Evolutionary conservation across 2,888 invertebrate species (phyloP), one percentile per base, ranked within the genome.

Genomic region (Junonia oenone): DNA sequence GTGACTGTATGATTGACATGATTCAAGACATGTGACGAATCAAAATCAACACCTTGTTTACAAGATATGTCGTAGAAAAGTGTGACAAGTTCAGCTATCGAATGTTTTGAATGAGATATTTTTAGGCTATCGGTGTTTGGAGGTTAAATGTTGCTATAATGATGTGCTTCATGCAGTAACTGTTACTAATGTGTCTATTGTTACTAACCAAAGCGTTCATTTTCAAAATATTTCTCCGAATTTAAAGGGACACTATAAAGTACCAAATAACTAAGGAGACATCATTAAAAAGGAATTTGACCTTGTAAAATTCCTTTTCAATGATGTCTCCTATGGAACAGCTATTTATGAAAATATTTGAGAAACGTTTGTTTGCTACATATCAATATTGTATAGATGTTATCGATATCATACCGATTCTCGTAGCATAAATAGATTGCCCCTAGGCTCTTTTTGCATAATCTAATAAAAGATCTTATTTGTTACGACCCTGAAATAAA

Each of bases 1-100:
- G 29, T 15, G 46, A 6, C 17, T 29, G 29, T 38, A 37, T 19
- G 53, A 31, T 53, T 47, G 45, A 31, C 31, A 40, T 33, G 33
- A 48, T 37, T 37, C 26, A 35, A 49, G 35, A 37, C 13, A 37
- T 19, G 29, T 38, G 11, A 37, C 19, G 29, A 52, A 43, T 43
- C 14, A 27, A 15, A 27, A 47, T 31, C 26, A 49, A 14, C 35
- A 37, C 37, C 13, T 22, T 43, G 15, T 40, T n/a, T 38, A 5
- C 14, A 33, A 43, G 43, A 43, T 43, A 43, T 43, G 26, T 26
- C 26, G 6, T 26, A n/a, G 2, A 26, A 13, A 43, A 13, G 43
- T 19, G 43, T 43, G 43, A 43, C 43, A 43, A 8, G 9, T 19
- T 9, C 19, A 40, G n/a, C 1, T 17, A 17, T 19, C 31, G n/a